These are phyloP conservation scores for Drosophila leonis DNA, from an alignment of 2,888 invertebrate species.

Conservation along the genomic window DNA sequence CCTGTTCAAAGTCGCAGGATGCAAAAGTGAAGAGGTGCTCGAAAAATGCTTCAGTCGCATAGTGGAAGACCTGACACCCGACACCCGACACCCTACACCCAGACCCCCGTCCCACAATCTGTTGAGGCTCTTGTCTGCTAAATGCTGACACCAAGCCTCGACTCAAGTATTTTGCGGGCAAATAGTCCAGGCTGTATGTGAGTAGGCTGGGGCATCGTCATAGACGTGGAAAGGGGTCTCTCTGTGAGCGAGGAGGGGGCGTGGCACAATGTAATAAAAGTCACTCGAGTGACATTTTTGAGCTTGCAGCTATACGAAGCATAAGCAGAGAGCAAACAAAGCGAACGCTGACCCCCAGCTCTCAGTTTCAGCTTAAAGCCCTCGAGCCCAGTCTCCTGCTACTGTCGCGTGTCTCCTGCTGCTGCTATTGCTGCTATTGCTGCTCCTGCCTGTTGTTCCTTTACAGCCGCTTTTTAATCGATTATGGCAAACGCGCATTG, in stretches of 20 bases:
- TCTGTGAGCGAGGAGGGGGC: neutral
- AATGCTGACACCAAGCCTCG: slow-evolving; percentile 78
- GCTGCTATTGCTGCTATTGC: slow-evolving; percentile 15
- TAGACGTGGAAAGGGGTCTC: neutral
- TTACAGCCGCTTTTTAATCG: slow-evolving; percentile 74
- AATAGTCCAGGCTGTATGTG: slow-evolving; percentile 61
- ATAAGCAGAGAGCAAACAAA: slow-evolving; percentile 72
- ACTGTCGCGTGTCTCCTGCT: slow-evolving; percentile 18
- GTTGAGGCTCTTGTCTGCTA: slow-evolving; percentile 67
- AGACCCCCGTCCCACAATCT: neutral
- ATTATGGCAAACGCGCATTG: slow-evolving; percentile 70
- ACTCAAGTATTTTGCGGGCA: slow-evolving; percentile 80
- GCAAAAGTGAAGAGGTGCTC: slow-evolving; percentile 77
- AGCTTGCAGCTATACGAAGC: slow-evolving; percentile 67
- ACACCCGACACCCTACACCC: slow-evolving; percentile 22
- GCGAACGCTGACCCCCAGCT: slow-evolving; percentile 45
- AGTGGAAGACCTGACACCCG: slow-evolving; percentile 38
- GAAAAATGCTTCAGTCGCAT: slow-evolving; percentile 70
- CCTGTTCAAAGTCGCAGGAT: slow-evolving; percentile 75
- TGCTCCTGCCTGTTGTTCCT: slow-evolving; percentile 37
- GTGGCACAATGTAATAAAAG: slow-evolving; percentile 70
- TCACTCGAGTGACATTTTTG: slow-evolving; percentile 81
- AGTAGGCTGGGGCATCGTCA: slow-evolving; percentile 9
- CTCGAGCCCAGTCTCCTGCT: slow-evolving; percentile 7
- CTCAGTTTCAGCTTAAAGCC: slow-evolving; percentile 8